Conservation (phyloP, 2,797 vertebrate species). For the Xenopus petersii region DNA sequence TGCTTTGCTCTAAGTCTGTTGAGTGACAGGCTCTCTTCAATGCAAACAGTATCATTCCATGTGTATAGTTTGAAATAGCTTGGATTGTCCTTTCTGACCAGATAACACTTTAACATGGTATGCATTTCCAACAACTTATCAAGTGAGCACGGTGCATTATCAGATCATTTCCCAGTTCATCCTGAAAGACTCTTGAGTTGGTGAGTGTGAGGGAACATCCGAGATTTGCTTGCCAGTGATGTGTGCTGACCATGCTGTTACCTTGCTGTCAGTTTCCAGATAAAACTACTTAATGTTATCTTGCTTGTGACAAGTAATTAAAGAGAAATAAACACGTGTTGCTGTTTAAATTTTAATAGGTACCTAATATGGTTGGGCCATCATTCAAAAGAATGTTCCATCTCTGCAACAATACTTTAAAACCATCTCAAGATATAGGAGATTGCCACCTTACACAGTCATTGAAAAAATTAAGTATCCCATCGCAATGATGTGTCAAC, state of each 20-base stretch:
- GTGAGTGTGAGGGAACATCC: slow-evolving; percentile 33
- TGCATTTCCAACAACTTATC: slow-evolving; percentile 29
- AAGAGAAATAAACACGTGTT: not conserved
- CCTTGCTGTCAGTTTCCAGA: slow-evolving; percentile 34
- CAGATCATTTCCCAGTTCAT: slow-evolving; percentile 4
- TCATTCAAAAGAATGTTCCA: too few species aligned
- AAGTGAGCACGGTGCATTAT: slow-evolving; percentile 9
- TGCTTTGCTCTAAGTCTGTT: too few species aligned
- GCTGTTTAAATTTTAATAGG: too few species aligned
- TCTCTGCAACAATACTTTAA: too few species aligned
- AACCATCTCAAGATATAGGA: too few species aligned
- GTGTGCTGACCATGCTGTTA: slow-evolving; percentile 15
- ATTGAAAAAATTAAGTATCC: too few species aligned
- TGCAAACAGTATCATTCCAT: too few species aligned
- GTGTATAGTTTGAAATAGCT: not conserved
- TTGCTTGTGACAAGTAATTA: slow-evolving; percentile 26
- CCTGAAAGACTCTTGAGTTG: slow-evolving; percentile 20
- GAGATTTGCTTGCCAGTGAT: slow-evolving; percentile 33
- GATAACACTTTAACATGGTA: slow-evolving; percentile 12
- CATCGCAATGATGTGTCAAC: too few species aligned
- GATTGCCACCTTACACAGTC: too few species aligned
- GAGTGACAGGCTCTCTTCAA: too few species aligned
- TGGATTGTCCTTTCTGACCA: not conserved
- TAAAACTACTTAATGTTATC: slow-evolving; percentile 19
- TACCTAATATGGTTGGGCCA: too few species aligned